A percentile compares a stretch with the other conserved stretches of the same genome.
Evolutionary conservation across 2,113 vertebrate species (phyloP).

Genomic region (Grammatotria lemairii): DNA sequence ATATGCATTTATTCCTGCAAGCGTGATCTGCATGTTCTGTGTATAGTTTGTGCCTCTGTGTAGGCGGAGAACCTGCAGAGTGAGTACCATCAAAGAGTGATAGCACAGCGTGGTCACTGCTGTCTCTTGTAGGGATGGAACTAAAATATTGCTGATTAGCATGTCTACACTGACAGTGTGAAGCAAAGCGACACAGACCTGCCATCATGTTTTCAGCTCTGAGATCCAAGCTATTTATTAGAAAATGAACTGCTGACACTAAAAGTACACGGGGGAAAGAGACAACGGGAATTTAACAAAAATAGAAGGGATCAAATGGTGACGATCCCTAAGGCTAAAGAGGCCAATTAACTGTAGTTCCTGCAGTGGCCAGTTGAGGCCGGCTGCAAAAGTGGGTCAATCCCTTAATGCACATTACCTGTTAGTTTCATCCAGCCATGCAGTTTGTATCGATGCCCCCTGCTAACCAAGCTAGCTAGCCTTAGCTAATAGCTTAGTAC

Average conservation of each 20-base stretch:
- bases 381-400: neutral
- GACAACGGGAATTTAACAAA: neutral
- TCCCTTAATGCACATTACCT: neutral
- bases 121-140: neutral
- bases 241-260: neutral
- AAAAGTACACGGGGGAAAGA: neutral
- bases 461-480: neutral
- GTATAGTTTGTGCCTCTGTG: neutral
- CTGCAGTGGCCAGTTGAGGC: neutral
- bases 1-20: neutral
- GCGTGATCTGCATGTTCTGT: neutral
- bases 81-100: neutral
- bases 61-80: slow-evolving; percentile 20
- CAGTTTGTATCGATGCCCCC: neutral
- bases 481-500: neutral
- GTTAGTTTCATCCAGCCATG: neutral
- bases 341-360: neutral
- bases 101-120: neutral
- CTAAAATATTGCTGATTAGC: slow-evolving; percentile 1
- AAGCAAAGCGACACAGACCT: neutral
- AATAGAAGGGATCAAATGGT: neutral
- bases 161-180: neutral
- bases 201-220: neutral
- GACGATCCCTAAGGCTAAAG: neutral
- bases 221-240: neutral